These are phyloP conservation scores for Tetragonula clypearis DNA, from an alignment of 1,140 invertebrate species.

Conservation along the genomic window DNA sequence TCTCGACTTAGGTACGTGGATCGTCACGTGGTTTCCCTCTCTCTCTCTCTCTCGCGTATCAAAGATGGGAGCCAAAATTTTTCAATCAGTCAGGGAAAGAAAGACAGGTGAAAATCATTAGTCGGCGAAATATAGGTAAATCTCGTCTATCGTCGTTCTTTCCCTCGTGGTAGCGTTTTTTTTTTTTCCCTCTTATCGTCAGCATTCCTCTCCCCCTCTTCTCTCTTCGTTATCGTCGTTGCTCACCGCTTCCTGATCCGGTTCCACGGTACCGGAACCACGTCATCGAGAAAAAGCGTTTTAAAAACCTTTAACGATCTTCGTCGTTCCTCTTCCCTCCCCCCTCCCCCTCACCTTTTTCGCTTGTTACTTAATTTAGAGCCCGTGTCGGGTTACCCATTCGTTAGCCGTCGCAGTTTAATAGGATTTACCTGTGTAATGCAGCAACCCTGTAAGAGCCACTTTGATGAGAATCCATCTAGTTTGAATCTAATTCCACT, in stretches of 20 bases:
- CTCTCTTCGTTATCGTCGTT: constrained; percentile 4
- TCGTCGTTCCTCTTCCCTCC: not conserved
- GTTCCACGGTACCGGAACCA: constrained; percentile 31
- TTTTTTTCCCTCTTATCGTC: not conserved
- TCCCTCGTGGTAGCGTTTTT: not conserved
- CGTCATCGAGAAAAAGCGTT: constrained; percentile 18
- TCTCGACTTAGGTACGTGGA: no score
- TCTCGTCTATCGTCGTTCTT: not conserved
- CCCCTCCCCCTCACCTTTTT: constrained; percentile 17
- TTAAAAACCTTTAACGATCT: constrained; percentile 41
- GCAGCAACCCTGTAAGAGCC: constrained; percentile 11
- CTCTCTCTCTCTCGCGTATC: not conserved
- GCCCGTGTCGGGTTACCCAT: constrained; percentile 39
- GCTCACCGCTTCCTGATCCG: constrained; percentile 39
- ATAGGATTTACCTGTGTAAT: constrained; percentile 43
- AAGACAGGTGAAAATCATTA: not conserved
- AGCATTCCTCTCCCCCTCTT: not conserved
- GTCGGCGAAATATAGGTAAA: not conserved
- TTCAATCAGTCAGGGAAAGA: not conserved
- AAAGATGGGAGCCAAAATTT: not conserved
- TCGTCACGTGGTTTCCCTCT: no score
- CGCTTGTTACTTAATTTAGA: constrained; percentile 48
- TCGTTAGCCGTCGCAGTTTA: constrained; percentile 43
- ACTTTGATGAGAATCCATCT: constrained; percentile 28
- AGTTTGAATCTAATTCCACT: constrained; percentile 34